Conservation (phyloP, 2,797 vertebrate genomes). For the Megalops cyprinoides region DNA sequence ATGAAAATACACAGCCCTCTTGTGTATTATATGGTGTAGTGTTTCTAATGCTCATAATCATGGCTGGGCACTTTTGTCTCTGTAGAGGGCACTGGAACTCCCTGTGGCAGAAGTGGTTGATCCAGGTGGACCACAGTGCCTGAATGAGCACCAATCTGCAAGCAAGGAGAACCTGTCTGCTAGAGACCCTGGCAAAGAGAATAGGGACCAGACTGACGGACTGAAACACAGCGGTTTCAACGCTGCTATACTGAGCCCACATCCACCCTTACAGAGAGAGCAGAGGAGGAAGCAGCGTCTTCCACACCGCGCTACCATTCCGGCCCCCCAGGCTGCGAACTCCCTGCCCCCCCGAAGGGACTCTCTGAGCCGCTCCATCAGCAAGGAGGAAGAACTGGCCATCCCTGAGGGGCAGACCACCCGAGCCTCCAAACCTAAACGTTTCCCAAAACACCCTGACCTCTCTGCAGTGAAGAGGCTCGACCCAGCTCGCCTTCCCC, state of each 20-base stretch:
- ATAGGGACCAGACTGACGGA: not conserved
- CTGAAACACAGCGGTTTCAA: not conserved
- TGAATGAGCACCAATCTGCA: not conserved
- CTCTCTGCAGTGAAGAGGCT: not conserved
- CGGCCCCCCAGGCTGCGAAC: fast-evolving
- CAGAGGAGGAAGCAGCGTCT: not conserved
- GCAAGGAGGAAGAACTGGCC: not conserved
- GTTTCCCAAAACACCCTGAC: not conserved
- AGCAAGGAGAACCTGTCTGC: not conserved
- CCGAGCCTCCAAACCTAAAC: not conserved
- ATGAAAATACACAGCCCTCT: not conserved
- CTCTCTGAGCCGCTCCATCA: conserved; percentile 9
- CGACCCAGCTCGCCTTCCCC: conserved; percentile 1
- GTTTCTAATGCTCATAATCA: not conserved
- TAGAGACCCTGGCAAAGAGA: not conserved
- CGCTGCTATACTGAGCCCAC: not conserved
- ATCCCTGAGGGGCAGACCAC: not conserved
- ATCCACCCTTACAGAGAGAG: fast-evolving
- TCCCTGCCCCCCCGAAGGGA: not conserved
- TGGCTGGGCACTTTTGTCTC: conserved; percentile 11
- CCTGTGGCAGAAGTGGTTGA: not conserved
- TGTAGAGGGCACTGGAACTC: conserved; percentile 24
- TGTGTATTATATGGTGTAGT: not conserved
- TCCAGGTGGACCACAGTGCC: not conserved
- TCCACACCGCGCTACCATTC: fast-evolving